Evolutionary conservation across 2,888 invertebrate genomes (phyloP), one percentile per base, ranked within the genome.

Genomic region (Folsomia manolachei): DNA sequence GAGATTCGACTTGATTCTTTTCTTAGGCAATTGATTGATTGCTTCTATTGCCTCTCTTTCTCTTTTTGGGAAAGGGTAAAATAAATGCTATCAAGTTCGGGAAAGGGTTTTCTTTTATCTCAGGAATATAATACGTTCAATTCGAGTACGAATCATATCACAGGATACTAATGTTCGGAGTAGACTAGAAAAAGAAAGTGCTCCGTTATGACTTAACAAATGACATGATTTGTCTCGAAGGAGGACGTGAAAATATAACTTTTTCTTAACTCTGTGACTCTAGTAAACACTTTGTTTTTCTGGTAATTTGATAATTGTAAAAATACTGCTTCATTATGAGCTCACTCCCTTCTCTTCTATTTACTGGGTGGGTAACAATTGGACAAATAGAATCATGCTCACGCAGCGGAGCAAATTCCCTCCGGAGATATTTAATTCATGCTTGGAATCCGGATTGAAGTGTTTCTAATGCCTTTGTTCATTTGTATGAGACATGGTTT

Each of bases 391-490:
- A 39, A 9, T 39, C 39, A 14, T 39, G 39, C 63, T 19, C 23
- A 19, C 23, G 27, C 25, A 27, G 64, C 64, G 19, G 18, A 26
- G 7, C 18, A 25, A 64, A 64, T 64, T 64, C 64, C 64, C 64
- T n/a, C 27, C 27, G 64, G 64, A 64, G 27, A 27, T n/a, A n/a
- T 63, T 63, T 63, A 63, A 63, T 63, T 63, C 63, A 63, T 24
- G 25, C 14, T 18, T 23, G 23, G 7, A 39, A 9, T 14, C 39
- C n/a, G n/a, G n/a, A n/a, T n/a, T n/a, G n/a, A 19, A 63, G 63
- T 24, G 21, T 63, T 24, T 63, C 25, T 18, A 63, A 63, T 63
- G 4, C 7, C 7, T 63, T 63, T 63, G 23, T 4, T 60, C 9
- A 4, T 25, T n/a, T 21, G 9, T 14, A 14, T 9, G 39, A 39